Base-by-base conservation (phyloP, 2,888 invertebrate species). In the Nezara viridula region DNA sequence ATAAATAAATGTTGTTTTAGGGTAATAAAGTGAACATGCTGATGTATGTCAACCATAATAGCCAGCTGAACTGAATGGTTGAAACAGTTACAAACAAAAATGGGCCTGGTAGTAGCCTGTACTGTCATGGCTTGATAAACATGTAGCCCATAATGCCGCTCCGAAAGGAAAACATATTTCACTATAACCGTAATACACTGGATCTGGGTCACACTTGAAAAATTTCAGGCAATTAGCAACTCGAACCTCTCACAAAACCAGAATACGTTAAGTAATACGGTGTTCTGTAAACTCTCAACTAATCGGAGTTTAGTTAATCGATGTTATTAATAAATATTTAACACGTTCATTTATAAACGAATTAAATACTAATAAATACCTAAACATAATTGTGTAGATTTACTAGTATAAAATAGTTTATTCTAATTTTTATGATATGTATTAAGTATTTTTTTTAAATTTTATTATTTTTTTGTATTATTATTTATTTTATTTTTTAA, bases 81-180 rank as follows among this genome's bases (percentile, higher is more conserved):
- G 19, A 27, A 73, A 73, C 66, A 73, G 66, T 73, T 73, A 73
- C 66, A 37, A 27, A 60, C 7, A 21, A 73, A 73, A 37, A 21
- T 5, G 60, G 60, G 14, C 60, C 60, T 16, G 5, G n/a, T n/a
- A 44, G 5, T 44, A 10, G 44, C 44, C 44, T 44, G 19, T 73
- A 73, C 32, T 73, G 66, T 73, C 66, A 73, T 73, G 66, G 66
- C 66, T 73, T 73, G 66, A 73, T 73, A 37, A 73, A 73, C 66
- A 73, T 73, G 66, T 73, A 73, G 66, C 66, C 10, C 66, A 73
- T 73, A 73, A 73, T 37, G 66, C 32, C 66, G 66, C 66, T 73
- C 21, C 19, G 66, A 37, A 37, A 73, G 66, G 66, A 73, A 73
- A 73, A 73, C 66, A 73, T 73, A 73, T 73, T 73, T 73, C 66